phyloP scores from a whole-genome alignment of 2,888 invertebrate species.

The Hofmannophila pseudospretella region DNA sequence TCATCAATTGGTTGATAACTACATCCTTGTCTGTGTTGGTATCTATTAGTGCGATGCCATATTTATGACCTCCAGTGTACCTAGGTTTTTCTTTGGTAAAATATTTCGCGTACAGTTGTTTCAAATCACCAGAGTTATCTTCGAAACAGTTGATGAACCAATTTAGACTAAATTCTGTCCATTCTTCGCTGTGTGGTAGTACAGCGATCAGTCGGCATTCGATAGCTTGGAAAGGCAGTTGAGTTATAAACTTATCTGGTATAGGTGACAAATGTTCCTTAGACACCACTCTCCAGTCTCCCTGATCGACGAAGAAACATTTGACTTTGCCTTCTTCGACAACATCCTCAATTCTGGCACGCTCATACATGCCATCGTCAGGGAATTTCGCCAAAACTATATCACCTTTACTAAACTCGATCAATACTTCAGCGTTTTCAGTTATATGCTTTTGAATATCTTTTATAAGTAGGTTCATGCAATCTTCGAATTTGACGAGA shows the following conservation, averaged over 20 bases:
- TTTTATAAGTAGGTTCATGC: conserved; percentile 47
- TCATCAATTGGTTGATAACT: conserved; percentile 66
- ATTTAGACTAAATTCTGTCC: conserved; percentile 73
- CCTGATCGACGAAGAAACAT: conserved; percentile 81
- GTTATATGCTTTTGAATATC: conserved; percentile 55
- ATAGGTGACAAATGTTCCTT: conserved; percentile 61
- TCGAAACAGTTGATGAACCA: conserved; percentile 66
- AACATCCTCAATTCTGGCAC: conserved; percentile 62
- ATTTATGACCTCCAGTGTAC: conserved; percentile 61
- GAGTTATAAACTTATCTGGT: conserved; percentile 62
- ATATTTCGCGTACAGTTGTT: conserved; percentile 60
- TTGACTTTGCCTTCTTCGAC: conserved; percentile 52
- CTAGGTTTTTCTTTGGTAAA: conserved; percentile 50
- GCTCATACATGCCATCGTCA: conserved; percentile 52
- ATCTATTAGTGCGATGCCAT: conserved; percentile 69
- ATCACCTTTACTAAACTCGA: conserved; percentile 46
- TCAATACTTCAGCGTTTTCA: conserved; percentile 26
- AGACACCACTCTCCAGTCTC: conserved; percentile 68
- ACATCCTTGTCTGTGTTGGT: conserved; percentile 51
- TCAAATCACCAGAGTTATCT: conserved; percentile 44
- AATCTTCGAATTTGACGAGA: conserved; percentile 59
- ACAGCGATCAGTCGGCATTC: conserved; percentile 79
- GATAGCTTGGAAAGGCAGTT: conserved; percentile 81
- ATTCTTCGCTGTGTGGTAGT: conserved; percentile 56
- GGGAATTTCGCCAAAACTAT: conserved; percentile 72